These are phyloP conservation scores for Pristionchus exspectatus DNA, from an alignment of 2,888 invertebrate species.

Conservation along the genomic window DNA sequence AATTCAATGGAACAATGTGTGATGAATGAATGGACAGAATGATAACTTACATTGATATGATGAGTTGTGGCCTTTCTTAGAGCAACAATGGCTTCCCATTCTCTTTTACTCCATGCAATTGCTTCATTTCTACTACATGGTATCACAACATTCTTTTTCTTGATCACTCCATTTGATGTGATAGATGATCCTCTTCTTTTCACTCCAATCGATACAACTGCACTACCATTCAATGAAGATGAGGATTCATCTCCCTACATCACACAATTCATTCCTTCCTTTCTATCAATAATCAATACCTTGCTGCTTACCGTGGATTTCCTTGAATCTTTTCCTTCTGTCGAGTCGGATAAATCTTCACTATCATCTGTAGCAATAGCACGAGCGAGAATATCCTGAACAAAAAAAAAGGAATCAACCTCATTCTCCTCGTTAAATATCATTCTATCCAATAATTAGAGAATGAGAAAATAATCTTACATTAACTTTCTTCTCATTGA, in stretches of 20 bases:
- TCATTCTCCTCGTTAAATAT: background rate
- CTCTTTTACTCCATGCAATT: constrained; percentile 45
- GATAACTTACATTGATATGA: constrained; percentile 16
- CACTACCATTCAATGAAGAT: background rate
- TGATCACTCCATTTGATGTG: background rate
- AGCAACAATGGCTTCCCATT: constrained; percentile 50
- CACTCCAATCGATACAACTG: background rate
- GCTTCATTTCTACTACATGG: constrained; percentile 17
- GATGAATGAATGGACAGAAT: background rate
- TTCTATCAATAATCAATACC: background rate
- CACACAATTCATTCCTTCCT: background rate
- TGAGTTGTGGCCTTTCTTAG: constrained; percentile 33
- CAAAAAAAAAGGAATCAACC: background rate
- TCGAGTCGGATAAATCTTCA: background rate
- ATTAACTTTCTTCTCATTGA: constrained; percentile 28
- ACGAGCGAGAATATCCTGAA: background rate
- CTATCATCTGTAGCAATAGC: background rate
- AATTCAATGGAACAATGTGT: background rate
- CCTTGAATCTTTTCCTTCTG: background rate
- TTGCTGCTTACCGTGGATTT: background rate
- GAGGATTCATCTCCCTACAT: background rate
- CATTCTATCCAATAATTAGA: background rate
- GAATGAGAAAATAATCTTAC: background rate
- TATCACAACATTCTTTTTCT: background rate
- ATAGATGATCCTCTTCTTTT: background rate